Evolutionary conservation across 2,797 vertebrate genomes (phyloP), one percentile per base, ranked within the genome.

Genomic region (Dicrostonyx torquatus): DNA sequence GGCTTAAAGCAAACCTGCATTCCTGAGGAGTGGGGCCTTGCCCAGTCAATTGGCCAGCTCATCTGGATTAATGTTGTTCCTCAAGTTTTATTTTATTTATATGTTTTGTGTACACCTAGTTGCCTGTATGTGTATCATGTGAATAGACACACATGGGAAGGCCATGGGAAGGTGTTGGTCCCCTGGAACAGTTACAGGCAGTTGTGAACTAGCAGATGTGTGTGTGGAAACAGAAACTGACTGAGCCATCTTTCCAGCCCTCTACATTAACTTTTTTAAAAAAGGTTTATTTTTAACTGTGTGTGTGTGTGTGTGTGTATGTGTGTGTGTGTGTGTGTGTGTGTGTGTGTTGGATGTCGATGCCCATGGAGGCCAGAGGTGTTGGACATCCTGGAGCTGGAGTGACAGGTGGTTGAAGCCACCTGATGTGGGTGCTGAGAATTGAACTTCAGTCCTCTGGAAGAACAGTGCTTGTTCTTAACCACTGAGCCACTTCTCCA

Each of bases 91-190:
- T 18, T 45, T 62, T 80, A 24, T 31, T 62, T 24, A 13, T 22
- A 83, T 64, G 26, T 45, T 15, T 40, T 60, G 55, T 60, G 14
- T 80, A 24, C 24, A 40, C 6, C n/a, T 29, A 40, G 31, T 58
- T 60, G 55, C 40, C n/a, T 58, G 22, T 37, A 4, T 58, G 15
- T 40, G 24, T 9, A 10, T 60, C 55, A 60, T 24, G 17, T 40
- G 10, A 24, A 37, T 26, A 22, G 0, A 40, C 1, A 0, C 37
- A 24, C 22, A 5, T 5, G 7, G 40, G 37, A n/a, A 60, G 53
- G 7, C 13, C 79, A 82, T 17, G 40, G 1, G 40, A 64, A 14
- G 17, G 40, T 13, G 29, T 34, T 5, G 9, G 1, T 34, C 1
- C 40, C 40, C 29, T 83, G 40, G 29, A 34, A 34, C 55, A 83